Evolutionary conservation across 2,888 invertebrate species (phyloP).

Genomic region (Drosophila borborema): DNA sequence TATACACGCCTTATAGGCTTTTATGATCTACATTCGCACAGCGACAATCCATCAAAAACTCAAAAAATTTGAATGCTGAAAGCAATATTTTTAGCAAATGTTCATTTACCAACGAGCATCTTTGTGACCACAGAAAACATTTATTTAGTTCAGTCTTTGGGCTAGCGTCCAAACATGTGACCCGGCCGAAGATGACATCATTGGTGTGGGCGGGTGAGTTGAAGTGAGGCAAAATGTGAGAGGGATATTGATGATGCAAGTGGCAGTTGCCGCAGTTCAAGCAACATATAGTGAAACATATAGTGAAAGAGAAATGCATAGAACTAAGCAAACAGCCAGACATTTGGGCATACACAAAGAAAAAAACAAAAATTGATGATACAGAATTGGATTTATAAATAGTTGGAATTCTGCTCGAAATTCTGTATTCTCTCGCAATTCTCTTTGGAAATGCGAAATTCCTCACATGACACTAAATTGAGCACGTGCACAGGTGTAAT

Average conservation of each 20-base stretch:
- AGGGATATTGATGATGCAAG: constrained; percentile 34
- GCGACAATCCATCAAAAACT: constrained; percentile 19
- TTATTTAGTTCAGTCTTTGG: constrained; percentile 43
- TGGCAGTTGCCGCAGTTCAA: constrained; percentile 19
- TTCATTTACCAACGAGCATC: neutral
- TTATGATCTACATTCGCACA: neutral
- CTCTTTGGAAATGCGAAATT: constrained; percentile 56
- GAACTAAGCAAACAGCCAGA: constrained; percentile 39
- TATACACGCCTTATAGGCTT: too few relatives aligned
- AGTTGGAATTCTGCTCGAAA: constrained; percentile 35
- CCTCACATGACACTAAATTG: constrained; percentile 35
- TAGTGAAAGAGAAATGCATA: constrained; percentile 31
- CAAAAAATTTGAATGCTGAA: neutral
- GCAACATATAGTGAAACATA: constrained; percentile 4
- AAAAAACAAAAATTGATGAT: constrained; percentile 32
- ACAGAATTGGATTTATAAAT: constrained; percentile 52
- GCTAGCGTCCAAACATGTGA: constrained; percentile 71
- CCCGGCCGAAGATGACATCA: constrained; percentile 69
- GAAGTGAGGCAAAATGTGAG: constrained; percentile 5
- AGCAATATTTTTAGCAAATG: constrained; percentile 15
- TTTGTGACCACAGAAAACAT: neutral
- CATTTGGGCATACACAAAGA: constrained; percentile 51
- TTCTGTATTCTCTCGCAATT: constrained; percentile 30
- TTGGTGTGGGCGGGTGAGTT: constrained; percentile 47
- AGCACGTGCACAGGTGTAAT: constrained; percentile 33